Evolutionary conservation across 2,113 vertebrate species (phyloP).

Genomic region (Varanus komodoensis): DNA sequence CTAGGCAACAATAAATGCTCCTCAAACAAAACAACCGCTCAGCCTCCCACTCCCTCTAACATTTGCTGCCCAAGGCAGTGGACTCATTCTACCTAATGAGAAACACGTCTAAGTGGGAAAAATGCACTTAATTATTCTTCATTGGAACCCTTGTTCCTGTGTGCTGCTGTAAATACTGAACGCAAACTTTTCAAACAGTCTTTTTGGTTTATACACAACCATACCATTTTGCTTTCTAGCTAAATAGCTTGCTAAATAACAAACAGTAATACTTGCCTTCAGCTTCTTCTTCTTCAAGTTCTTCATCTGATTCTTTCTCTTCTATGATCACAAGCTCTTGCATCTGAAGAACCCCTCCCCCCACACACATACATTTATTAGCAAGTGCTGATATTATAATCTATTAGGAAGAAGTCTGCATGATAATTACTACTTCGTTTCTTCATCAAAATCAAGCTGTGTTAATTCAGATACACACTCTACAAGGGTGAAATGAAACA

Average conservation of each 20-base stretch:
- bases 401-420: not conserved
- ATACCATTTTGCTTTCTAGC: not conserved
- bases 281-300: not conserved
- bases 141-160: not conserved
- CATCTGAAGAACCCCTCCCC: conserved; percentile 36
- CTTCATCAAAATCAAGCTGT: not conserved
- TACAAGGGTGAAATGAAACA: not conserved
- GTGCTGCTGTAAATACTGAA: not conserved
- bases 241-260: not conserved
- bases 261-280: conserved; percentile 39
- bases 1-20: too few species aligned
- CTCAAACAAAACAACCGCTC: too few species aligned
- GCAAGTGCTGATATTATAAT: not conserved
- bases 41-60: not conserved
- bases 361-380: not conserved
- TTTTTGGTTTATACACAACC: not conserved
- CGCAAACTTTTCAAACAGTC: not conserved
- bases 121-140: not conserved
- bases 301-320: conserved; percentile 48
- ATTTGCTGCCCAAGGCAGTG: not conserved
- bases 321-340: conserved; percentile 51
- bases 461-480: not conserved
- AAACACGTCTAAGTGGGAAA: not conserved
- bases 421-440: not conserved
- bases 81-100: not conserved